phyloP scores from a whole-genome alignment of 2,113 vertebrate species.

The Stercorarius parasiticus region DNA sequence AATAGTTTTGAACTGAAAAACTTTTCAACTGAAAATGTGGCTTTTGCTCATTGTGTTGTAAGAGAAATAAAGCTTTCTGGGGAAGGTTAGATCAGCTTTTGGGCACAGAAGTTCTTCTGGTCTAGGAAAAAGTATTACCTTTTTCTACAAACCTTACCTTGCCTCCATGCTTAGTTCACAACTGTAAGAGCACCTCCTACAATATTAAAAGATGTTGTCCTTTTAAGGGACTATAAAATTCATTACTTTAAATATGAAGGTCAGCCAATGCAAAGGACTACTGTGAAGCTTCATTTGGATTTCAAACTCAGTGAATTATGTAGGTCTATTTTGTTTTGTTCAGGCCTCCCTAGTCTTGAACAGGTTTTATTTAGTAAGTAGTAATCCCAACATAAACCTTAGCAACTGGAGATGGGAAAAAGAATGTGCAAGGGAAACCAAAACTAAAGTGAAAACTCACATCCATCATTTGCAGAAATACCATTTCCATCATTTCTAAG shows the following conservation, averaged over 20 bases:
- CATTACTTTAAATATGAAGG: background rate
- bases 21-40: background rate
- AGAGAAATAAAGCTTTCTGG: background rate
- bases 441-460: background rate
- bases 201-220: background rate
- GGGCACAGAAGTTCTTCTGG: background rate
- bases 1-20: background rate
- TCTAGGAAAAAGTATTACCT: background rate
- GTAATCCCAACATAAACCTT: background rate
- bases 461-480: slow-evolving; percentile 8
- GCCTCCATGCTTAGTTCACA: background rate
- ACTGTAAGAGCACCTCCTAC: background rate
- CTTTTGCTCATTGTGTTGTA: background rate
- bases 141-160: background rate
- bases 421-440: background rate
- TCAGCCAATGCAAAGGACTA: background rate
- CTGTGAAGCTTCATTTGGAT: background rate
- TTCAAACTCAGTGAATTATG: background rate
- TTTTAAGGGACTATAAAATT: background rate
- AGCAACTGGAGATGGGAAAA: background rate
- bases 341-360: background rate
- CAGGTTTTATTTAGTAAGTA: background rate
- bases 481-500: background rate
- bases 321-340: background rate
- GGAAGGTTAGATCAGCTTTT: background rate